Evolutionary conservation across 1,140 invertebrate species (phyloP), one percentile per base, ranked within the genome.

Genomic region (Lysiphlebus fabarum): DNA sequence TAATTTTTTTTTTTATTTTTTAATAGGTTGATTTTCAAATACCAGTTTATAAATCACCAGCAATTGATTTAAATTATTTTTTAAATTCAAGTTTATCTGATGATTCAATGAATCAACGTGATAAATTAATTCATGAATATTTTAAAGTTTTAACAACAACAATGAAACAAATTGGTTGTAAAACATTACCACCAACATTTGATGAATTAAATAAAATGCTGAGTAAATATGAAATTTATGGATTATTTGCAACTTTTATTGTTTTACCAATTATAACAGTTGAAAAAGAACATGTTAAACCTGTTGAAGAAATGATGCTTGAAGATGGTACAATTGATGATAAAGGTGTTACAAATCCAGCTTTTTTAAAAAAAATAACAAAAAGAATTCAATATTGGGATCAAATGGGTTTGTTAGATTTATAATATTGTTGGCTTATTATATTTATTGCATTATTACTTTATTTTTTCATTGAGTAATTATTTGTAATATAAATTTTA

Each of bases 11-110:
- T 34, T n/a, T 66, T 53, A 48, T 11, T 73, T 75, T 37, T n/a
- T n/a, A n/a, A n/a, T 65, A 83, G 80, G 77, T 85, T 40, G 83
- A 85, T 61, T 84, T 82, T 57, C 84, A 85, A 73, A 37, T 80
- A 42, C 61, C 65, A 26, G 14, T 69, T 10, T 81, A 79, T 49
- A 63, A 67, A 9, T 81, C 81, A 37, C 82, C 82, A 7, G 80
- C 74, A 2, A 54, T 82, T 2, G 83, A 85, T 67, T 56, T 84
- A 0, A 72, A 72, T 10, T 84, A 83, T 62, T 84, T 84, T 59
- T 67, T 83, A 12, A 71, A 73, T 48, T 81, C 81, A 0, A 83
- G 81, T 59, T 54, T 70, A 5, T 56, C 58, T 7, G 62, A 69
- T 9, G 66, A 75, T 0, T 55, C 75, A 3, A 56, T 69, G n/a